phyloP scores from a whole-genome alignment of 2,113 vertebrate species.

The Aix galericulata region DNA sequence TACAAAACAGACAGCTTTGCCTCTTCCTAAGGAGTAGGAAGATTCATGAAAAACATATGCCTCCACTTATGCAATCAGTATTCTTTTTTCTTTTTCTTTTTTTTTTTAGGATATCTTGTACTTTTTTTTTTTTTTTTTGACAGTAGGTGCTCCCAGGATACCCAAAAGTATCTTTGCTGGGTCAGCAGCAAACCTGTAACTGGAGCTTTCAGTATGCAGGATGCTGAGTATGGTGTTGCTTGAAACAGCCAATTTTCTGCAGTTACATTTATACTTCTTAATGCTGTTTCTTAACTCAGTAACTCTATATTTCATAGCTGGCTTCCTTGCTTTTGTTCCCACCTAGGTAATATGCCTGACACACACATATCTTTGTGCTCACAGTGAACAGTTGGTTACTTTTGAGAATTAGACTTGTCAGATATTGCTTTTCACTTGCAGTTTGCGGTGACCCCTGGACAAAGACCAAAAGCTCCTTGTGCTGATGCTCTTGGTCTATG shows the following conservation, averaged over 20 bases:
- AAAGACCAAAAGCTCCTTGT: not conserved
- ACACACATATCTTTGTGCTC: not conserved
- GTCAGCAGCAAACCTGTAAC: conserved; percentile 13
- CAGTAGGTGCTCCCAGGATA: not conserved
- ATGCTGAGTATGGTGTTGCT: not conserved
- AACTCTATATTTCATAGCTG: not conserved
- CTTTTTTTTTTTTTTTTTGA: conserved; percentile 40
- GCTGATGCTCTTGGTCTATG: not conserved
- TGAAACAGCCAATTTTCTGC: not conserved
- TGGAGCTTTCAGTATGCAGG: not conserved
- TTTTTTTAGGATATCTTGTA: not conserved
- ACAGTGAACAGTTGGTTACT: not conserved
- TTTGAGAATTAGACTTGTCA: not conserved
- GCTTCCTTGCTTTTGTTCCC: not conserved
- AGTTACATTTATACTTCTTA: not conserved
- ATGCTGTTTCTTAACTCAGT: not conserved
- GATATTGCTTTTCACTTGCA: not conserved
- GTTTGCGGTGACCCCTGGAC: not conserved
- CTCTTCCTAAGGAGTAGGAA: not conserved
- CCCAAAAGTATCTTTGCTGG: not conserved
- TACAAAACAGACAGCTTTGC: not conserved
- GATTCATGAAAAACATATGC: conserved; percentile 1
- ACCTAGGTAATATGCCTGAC: not conserved
- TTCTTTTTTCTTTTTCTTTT: not conserved
- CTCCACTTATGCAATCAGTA: not conserved